Evolutionary conservation across 1,140 invertebrate genomes (phyloP), one percentile per base, ranked within the genome.

Genomic region (Archivesica marissinica): DNA sequence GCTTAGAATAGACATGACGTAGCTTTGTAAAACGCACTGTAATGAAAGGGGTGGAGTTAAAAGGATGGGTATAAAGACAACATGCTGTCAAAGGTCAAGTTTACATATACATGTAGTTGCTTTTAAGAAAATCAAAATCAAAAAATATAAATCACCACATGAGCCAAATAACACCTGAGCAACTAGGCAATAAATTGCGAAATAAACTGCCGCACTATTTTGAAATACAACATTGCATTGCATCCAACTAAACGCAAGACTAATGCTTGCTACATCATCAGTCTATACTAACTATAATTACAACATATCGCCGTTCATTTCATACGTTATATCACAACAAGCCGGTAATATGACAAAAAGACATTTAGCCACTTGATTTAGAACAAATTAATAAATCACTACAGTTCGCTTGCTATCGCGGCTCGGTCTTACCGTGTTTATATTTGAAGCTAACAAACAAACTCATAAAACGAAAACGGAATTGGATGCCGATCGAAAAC

Each of bases 101-200:
- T 47, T 72, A 44, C 59, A 64, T 72, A 52, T 47, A 72, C 68
- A 72, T 23, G 66, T 44, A 72, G 50, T 70, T 15, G 68, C 3
- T 72, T 41, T 72, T 28, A 50, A 47, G 33, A 72, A 72, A 72
- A 72, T 25, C 3, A 50, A 72, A 72, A 72, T 47, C 35, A 72
- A 72, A 33, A 56, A 72, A 33, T 2, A 50, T 70, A 70, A 72
- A 33, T 47, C 41, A 72, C 68, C 68, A 72, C 68, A 72, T 72
- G 68, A 72, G 68, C 68, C 68, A 72, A 72, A 70, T 38, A 72
- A 72, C 68, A 72, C 68, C 68, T 72, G 39, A 72, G 50, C 68
- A 72, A 72, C 68, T 72, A 72, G 68, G 28, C 50, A 72, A 66
- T 38, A 38, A 72, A 44, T 33, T n/a, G 68, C 68, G 35, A 9